phyloP scores from a whole-genome alignment of 1,140 invertebrate genomes.

The Lysiphlebus fabarum region DNA sequence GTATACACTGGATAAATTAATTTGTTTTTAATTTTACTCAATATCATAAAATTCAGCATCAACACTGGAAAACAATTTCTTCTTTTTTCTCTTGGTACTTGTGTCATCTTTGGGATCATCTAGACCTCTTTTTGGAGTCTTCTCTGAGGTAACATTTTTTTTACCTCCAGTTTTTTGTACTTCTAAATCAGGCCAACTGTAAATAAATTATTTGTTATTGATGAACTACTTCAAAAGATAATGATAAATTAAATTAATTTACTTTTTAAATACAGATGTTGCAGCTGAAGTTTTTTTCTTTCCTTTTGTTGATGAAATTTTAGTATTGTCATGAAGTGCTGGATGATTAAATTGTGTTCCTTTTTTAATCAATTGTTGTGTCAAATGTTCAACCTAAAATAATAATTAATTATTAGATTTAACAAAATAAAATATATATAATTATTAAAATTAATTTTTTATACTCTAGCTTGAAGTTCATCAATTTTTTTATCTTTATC shows the following conservation, averaged over 20 bases:
- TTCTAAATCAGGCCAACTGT: slow-evolving; percentile 23
- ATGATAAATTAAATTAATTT: not conserved
- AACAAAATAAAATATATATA: not conserved
- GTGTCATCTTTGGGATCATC: too few species aligned
- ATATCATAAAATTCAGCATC: too few species aligned
- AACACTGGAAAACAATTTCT: too few species aligned
- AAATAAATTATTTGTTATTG: not conserved
- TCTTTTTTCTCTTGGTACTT: too few species aligned
- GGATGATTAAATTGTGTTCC: slow-evolving; percentile 9
- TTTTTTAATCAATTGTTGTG: slow-evolving; percentile 4
- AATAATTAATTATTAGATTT: not conserved
- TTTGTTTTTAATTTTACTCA: too few species aligned
- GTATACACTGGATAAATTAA: too few species aligned
- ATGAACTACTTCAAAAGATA: not conserved
- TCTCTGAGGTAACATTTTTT: too few species aligned
- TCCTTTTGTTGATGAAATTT: not conserved
- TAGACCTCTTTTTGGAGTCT: too few species aligned
- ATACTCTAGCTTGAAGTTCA: not conserved
- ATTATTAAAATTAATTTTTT: slow-evolving; percentile 1
- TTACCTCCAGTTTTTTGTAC: not conserved
- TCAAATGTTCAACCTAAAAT: slow-evolving; percentile 4
- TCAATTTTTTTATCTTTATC: not conserved
- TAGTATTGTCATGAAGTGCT: slow-evolving; percentile 5
- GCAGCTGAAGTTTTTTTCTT: not conserved
- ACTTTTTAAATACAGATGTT: slow-evolving; percentile 1